Evolutionary conservation across 2,888 invertebrate species (phyloP), one percentile per base, ranked within the genome.

Genomic region (Drosophila cognata): DNA sequence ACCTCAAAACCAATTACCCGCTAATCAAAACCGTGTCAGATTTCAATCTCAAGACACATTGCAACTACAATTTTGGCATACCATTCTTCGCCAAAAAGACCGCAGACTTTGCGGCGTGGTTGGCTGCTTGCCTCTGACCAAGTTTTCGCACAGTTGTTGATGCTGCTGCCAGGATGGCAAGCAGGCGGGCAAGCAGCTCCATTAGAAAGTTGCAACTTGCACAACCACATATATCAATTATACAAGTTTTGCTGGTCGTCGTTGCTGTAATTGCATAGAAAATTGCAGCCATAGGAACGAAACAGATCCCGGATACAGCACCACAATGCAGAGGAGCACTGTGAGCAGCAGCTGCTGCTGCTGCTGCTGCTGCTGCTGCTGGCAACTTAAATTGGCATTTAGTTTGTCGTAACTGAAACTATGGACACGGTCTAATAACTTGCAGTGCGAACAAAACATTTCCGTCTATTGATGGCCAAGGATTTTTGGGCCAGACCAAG

Each of bases 221-320:
- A 75, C 71, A 77, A 75, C 75, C 86, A 71, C 84, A 87, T 77
- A 88, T 87, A 87, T 88, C 88, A 88, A 87, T 88, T 88, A 88
- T 82, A 83, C 79, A 84, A 85, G 74, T 81, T 87, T 81, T 65
- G 74, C 61, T 71, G 53, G 74, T 55, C 69, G 53, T 66, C 71
- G 62, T 71, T 63, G 68, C 63, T 68, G 74, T 82, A 84, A 82
- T 80, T 85, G 82, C 78, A 80, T 71, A 71, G 83, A 83, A 84
- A 84, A 82, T 79, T 71, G 68, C 80, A 79, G 58, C 71, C 76
- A 50, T 63, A 68, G 53, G 31, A 60, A 43, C 66, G 46, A 52
- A 63, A 61, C 63, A 62, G 58, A 56, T 50, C 29, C 43, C 46
- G 62, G 36, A 25, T 52, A 48, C 29, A 28, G 59, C 59, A 41